These are phyloP conservation scores for Calcarius lapponicus DNA, from an alignment of 2,797 vertebrate genomes.

Conservation along the genomic window DNA sequence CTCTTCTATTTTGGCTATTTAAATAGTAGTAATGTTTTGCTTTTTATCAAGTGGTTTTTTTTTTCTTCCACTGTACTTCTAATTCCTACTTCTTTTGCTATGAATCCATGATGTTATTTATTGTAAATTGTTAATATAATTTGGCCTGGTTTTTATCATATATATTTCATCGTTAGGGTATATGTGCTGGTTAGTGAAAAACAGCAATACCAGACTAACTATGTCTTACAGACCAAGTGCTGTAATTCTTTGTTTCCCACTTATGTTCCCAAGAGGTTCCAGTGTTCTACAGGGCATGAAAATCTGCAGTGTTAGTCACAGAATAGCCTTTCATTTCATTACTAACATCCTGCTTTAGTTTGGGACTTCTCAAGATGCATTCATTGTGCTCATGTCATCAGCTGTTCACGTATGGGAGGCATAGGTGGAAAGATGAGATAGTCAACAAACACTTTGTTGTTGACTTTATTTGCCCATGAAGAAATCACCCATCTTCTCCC, in stretches of 20 bases:
- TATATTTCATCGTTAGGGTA: neutral
- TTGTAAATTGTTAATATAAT: neutral
- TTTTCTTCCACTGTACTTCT: neutral
- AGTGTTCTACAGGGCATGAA: neutral
- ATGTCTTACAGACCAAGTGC: neutral
- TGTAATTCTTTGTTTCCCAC: neutral
- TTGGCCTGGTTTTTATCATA: neutral
- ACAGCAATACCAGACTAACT: neutral
- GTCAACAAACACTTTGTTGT: neutral
- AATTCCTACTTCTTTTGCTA: neutral
- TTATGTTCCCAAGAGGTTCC: neutral
- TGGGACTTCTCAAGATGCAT: neutral
- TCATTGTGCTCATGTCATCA: neutral
- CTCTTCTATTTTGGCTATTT: neutral
- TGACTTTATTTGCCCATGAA: neutral
- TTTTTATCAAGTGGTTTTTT: neutral
- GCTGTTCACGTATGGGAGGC: rapidly evolving
- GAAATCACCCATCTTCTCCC: neutral
- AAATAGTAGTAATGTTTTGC: neutral
- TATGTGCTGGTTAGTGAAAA: neutral
- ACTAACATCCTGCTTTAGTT: neutral
- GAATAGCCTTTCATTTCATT: neutral
- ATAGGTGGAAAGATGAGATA: neutral
- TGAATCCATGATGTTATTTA: neutral
- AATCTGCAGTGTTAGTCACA: neutral